Evolutionary conservation across 2,888 invertebrate species (phyloP).

Genomic region (Trichopria drosophilae): DNA sequence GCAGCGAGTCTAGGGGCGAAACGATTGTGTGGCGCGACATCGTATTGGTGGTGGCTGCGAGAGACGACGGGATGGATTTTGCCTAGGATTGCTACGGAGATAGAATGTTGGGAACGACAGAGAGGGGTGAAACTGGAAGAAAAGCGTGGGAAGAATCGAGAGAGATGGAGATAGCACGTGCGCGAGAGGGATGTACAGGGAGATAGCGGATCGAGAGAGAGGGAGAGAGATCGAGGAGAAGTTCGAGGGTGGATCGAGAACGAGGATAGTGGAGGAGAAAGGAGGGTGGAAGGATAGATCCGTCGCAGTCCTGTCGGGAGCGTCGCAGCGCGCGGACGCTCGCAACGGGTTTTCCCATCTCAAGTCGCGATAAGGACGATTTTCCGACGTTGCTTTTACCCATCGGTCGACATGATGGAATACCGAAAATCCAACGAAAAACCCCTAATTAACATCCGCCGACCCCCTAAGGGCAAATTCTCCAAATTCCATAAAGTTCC

Average conservation of each 20-base stretch:
- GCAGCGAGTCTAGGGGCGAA: conserved; percentile 18
- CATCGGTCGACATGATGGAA: no score
- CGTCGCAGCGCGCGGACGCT: conserved; percentile 56
- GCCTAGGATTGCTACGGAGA: conserved; percentile 22
- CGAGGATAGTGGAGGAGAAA: conserved; percentile 26
- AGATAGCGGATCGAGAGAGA: conserved; percentile 12
- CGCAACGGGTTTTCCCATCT: conserved; percentile 50
- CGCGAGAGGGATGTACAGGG: conserved; percentile 23
- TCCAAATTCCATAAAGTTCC: no score
- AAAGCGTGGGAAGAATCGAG: no score
- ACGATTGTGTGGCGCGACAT: conserved; percentile 25
- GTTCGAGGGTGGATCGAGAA: conserved; percentile 9
- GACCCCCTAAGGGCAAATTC: no score
- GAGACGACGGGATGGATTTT: conserved; percentile 23
- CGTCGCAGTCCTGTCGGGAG: conserved; percentile 57
- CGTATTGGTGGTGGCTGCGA: conserved; percentile 17
- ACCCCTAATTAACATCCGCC: no score
- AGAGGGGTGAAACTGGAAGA: no score
- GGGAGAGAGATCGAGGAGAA: conserved; percentile 14
- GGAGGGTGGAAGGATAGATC: conserved; percentile 43
- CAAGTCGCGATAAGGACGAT: no score
- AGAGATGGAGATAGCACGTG: conserved; percentile 25
- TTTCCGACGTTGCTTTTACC: no score
- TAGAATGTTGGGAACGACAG: no score
- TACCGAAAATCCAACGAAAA: no score